Evolutionary conservation across 2,888 invertebrate species (phyloP).

Genomic region (Resseliella maxima): DNA sequence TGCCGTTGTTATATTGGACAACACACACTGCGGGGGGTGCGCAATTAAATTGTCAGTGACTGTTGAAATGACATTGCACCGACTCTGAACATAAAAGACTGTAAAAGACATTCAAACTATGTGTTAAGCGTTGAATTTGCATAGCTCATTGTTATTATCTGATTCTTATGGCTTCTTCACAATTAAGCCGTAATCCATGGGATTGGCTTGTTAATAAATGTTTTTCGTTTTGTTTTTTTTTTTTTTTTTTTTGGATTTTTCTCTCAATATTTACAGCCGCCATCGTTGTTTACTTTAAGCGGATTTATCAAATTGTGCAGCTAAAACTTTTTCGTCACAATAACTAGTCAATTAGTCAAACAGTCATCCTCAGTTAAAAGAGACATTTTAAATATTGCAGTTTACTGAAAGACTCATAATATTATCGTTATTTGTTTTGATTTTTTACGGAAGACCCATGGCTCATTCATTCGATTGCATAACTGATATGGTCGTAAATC

Average conservation of each 20-base stretch:
- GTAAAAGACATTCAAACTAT: not conserved
- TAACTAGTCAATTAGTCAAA: constrained; percentile 27
- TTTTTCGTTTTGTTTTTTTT: not conserved
- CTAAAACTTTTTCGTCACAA: not conserved
- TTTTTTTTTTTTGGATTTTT: not conserved
- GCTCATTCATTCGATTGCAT: not conserved
- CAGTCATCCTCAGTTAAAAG: not conserved
- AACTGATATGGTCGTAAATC: constrained; percentile 33
- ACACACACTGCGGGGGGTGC: not conserved
- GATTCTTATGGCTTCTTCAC: constrained; percentile 44
- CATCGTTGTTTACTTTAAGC: not conserved
- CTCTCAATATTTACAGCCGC: no score
- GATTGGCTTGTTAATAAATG: not conserved
- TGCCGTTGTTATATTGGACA: not conserved
- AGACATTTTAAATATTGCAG: not conserved
- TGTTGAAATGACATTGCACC: not conserved
- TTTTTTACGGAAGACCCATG: not conserved
- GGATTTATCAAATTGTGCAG: not conserved
- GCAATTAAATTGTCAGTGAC: constrained; percentile 29
- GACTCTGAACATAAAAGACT: not conserved
- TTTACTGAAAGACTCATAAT: not conserved
- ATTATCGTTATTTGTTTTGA: not conserved
- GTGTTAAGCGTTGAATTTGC: not conserved
- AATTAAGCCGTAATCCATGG: not conserved
- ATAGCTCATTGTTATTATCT: not conserved